Conservation (phyloP, 2,113 vertebrate species). For the rat (Rattus norvegicus) region GRCr8 NC_086035.1:29897501-29898000, state of each 20-base stretch:
- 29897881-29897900: neutral
- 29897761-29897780: neutral
- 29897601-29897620: neutral
- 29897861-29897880: neutral
- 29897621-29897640: neutral
- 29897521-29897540: neutral
- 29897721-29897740: neutral
- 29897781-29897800: neutral
- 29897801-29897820: neutral
- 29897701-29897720: neutral
- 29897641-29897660: neutral
- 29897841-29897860: neutral
- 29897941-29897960: neutral
- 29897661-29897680: neutral
- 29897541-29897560: neutral
- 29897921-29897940: neutral
- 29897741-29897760: neutral
- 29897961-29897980: neutral
- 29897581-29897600: neutral
- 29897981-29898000: neutral
- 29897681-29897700: neutral
- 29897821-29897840: neutral
- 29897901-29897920: neutral
- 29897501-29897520: neutral
- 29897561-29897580: neutral